Conservation (phyloP, 2,888 invertebrate genomes). For the Agelastica alni region DNA sequence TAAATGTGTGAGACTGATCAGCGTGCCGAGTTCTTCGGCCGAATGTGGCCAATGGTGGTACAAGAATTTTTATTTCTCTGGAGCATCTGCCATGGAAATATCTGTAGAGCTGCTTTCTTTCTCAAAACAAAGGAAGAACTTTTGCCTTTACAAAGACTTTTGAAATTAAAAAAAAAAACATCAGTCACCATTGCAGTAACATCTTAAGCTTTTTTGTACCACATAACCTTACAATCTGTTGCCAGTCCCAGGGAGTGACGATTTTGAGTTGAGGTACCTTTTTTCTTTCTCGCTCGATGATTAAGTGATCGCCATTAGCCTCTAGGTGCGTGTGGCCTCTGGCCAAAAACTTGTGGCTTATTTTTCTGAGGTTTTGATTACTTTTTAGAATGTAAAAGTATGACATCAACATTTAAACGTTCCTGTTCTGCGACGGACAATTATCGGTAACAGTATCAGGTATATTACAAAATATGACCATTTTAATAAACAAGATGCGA, state of each 20-base stretch:
- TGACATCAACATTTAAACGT: conserved; percentile 17
- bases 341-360: conserved; percentile 14
- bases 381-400: conserved; percentile 17
- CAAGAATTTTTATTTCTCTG: too few species aligned
- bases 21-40: too few species aligned
- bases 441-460: conserved; percentile 15
- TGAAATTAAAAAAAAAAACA: too few species aligned
- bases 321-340: conserved; percentile 21
- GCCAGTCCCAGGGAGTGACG: conserved; percentile 33
- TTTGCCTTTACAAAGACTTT: too few species aligned
- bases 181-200: too few species aligned
- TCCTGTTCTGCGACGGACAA: conserved; percentile 22
- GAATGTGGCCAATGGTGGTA: too few species aligned
- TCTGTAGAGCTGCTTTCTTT: too few species aligned
- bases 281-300: conserved; percentile 31
- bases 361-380: conserved; percentile 6
- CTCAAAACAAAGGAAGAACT: too few species aligned
- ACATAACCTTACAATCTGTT: conserved; percentile 26
- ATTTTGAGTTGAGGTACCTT: conserved; percentile 26
- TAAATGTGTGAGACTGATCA: too few species aligned
- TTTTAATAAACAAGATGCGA: conserved; percentile 35
- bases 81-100: too few species aligned
- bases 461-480: too few species aligned
- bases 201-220: too few species aligned
- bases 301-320: conserved; percentile 26